Evolutionary conservation across 2,113 vertebrate genomes (phyloP), one percentile per base, ranked within the genome.

Genomic region (Malurus melanocephalus): DNA sequence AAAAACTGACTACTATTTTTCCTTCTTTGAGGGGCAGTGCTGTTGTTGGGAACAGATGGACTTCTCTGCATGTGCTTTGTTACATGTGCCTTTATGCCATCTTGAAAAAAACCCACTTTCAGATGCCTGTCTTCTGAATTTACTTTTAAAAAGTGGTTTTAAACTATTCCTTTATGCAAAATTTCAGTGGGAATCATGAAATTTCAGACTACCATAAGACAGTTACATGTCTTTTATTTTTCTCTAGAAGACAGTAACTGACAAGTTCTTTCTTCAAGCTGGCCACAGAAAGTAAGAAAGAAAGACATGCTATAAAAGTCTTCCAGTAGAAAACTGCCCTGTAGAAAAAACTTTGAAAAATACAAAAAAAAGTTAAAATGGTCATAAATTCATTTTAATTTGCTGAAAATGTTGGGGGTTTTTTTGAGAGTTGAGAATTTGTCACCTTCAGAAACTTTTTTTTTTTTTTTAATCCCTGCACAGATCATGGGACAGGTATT

Each of bases 401-500:
- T 59, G 9, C 26, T 55, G 40, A 78, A 85, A 73, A 72, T 33
- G 38, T 38, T 38, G 38, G 38, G 10, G 38, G 4, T 10, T 10
- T 27, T 66, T 71, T 72, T 72, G 19, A 6, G 16, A 18, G 7
- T n/a, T 51, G 14, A 0, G 1, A 9, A 43, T 55, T 91, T 82
- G 9, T 21, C 12, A 33, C 43, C 13, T 48, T 77, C 33, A 53
- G 23, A 76, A 53, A 43, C 0, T 0, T 3, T 28, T 16, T 48
- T 43, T 23, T 33, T 33, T 45, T 45, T 45, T 45, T 8, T 8
- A 14, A 27, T 24, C 14, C 48, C 23, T 30, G 17, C 9, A 16
- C 0, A 2, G 30, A 48, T 11, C 3, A 10, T 32, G 1, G 2
- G 11, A 21, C 2, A 49, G 19, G 6, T 49, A 32, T 28, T 49